Evolutionary conservation across 2,888 invertebrate species (phyloP), one percentile per base, ranked within the genome.

Genomic region (Plusia festucae): DNA sequence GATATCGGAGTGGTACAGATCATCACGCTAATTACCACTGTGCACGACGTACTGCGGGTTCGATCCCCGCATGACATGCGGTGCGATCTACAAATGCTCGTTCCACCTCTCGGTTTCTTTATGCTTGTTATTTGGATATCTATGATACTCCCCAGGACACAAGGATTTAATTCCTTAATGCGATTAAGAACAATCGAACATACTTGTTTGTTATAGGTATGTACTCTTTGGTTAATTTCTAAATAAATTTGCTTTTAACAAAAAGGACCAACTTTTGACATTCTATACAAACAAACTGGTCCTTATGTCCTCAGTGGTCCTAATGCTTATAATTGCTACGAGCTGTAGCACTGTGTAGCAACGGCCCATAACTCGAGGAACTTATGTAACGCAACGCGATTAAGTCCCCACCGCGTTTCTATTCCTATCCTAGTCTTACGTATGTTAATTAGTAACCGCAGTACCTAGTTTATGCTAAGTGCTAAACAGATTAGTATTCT

Each of bases 381-480:
- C 70, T 73, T 71, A 73, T 56, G 54, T 49, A 44, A 55, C 62
- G 46, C 59, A 53, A 70, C 51, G 53, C 57, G 73, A 73, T 73
- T 76, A 76, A 11, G 53, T 60, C 13, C 22, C 52, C 58, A 20
- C 44, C 27, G 71, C 61, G 53, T 58, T 57, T 60, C 58, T 32
- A 53, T 13, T 51, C 53, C 71, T 46, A 65, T 55, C 61, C 57
- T 52, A 61, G 73, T 22, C 76, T 73, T 76, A 76, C 66, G 66
- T 71, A 76, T 76, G 76, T 66, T 73, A 71, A 73, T 76, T 76
- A 76, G 46, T 52, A 40, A 44, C n/a, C 52, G 65, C 64, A 56
- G 34, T 8, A 53, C 58, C 18, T 49, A 49, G 18, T 49, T 20
- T 49, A 49, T 49, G 58, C 52, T 68, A 68, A 55, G 20, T 22